Base-by-base conservation (phyloP, 2,888 invertebrate genomes). In the Caenorhabditis japonica region DNA sequence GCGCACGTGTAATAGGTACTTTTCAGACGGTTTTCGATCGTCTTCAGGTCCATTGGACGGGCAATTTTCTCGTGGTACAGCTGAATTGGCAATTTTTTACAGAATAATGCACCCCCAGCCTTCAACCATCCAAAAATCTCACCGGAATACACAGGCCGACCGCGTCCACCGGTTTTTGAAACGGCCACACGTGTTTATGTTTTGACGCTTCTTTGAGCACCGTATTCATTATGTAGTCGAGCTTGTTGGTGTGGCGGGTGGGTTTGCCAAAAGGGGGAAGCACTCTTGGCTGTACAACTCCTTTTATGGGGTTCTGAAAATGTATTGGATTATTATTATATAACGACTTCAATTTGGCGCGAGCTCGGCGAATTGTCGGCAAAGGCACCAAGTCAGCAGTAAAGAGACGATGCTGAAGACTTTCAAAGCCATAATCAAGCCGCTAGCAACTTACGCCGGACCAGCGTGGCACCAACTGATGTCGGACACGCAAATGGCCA, bases 161-260 rank as follows among this genome's bases (percentile, higher is more conserved):
- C 60, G 97, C 94, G 90, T 99, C 97, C 70, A 99, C 99, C 59
- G 99, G 99, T 89, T 94, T 93, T 85, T 94, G 94, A 89, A 99
- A 97, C 59, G 99, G 99, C 99, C 99, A 99, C 43, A 97, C 94
- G 90, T 95, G 96, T 88, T 94, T 93, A 90, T 99, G 97, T 90
- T 95, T 97, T 94, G 94, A 94, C 79, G 99, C 93, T 85, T 94
- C 93, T 90, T 95, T 96, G 90, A 97, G 92, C 58, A 99, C 96
- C 88, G 93, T 93, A 89, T 94, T 96, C 88, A 93, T 92, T 78
- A 97, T 91, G 90, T 93, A 97, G 90, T 94, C 93, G 81, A 94
- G 90, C 89, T 96, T 95, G 90, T 97, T 97, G 69, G 97, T 97
- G 88, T 93, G 91, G 81, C 96, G 61, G 81, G 94, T 94, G 61